A percentile compares a stretch with the other conserved stretches of the same genome.
Evolutionary conservation across 2,113 vertebrate species (phyloP).

Genomic region (Hydrochoerus hydrochaeris): DNA sequence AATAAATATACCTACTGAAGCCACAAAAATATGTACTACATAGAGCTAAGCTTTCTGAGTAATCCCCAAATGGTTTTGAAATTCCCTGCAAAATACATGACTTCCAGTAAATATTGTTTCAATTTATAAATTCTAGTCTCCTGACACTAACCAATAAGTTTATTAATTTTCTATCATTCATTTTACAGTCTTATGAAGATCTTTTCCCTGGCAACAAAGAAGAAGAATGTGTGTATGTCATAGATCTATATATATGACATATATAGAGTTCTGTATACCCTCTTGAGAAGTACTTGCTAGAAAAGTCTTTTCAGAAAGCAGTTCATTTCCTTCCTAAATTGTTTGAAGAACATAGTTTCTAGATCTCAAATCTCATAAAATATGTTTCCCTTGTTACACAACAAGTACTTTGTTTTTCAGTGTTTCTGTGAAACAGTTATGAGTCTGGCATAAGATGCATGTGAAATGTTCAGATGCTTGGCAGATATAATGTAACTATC

Average conservation of each 20-base stretch:
- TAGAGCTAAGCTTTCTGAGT: not conserved
- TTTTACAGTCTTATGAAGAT: slow-evolving; percentile 76
- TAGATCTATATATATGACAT: slow-evolving; percentile 44
- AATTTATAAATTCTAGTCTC: slow-evolving; percentile 29
- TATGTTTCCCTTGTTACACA: slow-evolving; percentile 78
- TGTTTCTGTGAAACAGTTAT: slow-evolving; percentile 72
- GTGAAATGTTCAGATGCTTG: slow-evolving; percentile 78
- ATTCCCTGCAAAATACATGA: not conserved
- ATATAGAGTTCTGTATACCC: slow-evolving; percentile 71
- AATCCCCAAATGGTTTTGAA: not conserved
- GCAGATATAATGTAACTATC: slow-evolving; percentile 77
- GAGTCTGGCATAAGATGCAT: slow-evolving; percentile 77
- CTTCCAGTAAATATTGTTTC: slow-evolving; percentile 36
- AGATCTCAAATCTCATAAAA: slow-evolving; percentile 77
- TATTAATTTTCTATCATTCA: slow-evolving; percentile 45
- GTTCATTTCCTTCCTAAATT: slow-evolving; percentile 78
- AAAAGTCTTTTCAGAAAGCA: slow-evolving; percentile 74
- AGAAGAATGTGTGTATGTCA: not conserved
- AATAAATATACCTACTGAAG: slow-evolving; percentile 15
- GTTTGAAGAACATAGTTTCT: slow-evolving; percentile 66
- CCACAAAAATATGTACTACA: not conserved
- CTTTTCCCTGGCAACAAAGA: slow-evolving; percentile 74
- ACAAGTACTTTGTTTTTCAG: slow-evolving; percentile 78
- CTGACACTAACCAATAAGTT: slow-evolving; percentile 39
- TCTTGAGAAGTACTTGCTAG: slow-evolving; percentile 69